Percentiles rank a stretch among this genome's conserved stretches.
phyloP scores from a whole-genome alignment of 1,140 invertebrate genomes.

The Pectinophora gossypiella region DNA sequence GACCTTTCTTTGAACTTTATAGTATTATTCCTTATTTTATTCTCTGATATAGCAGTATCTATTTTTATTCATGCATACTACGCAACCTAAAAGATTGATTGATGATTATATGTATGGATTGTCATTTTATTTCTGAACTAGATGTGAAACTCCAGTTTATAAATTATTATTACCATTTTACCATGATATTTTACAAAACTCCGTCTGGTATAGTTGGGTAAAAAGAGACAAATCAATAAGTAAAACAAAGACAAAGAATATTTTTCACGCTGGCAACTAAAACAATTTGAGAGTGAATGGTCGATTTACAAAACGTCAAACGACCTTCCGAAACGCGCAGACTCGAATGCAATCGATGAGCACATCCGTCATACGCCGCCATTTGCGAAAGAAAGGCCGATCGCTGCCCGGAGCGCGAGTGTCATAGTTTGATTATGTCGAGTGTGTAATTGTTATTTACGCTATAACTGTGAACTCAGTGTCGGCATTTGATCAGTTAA shows the following conservation, averaged over 20 bases:
- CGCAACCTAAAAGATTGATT: no score
- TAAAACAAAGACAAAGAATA: background rate
- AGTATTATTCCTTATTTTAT: no score
- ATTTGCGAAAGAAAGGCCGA: constrained; percentile 63
- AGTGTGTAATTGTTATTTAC: constrained; percentile 65
- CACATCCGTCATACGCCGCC: constrained; percentile 71
- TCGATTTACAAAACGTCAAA: constrained; percentile 6
- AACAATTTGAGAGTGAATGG: background rate
- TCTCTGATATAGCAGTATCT: no score
- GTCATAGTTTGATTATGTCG: constrained; percentile 66
- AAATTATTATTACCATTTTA: no score
- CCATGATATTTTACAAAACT: no score
- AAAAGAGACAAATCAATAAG: no score
- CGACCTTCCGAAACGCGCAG: constrained; percentile 38
- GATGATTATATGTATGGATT: no score
- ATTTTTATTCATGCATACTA: no score
- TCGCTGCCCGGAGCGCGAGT: constrained; percentile 64
- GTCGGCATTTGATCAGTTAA: constrained; percentile 52
- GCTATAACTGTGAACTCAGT: constrained; percentile 63
- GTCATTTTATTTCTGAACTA: no score
- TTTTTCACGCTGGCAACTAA: background rate
- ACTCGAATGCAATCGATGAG: constrained; percentile 67
- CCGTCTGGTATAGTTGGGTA: no score
- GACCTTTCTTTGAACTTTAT: no score
- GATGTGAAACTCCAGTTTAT: no score